These are phyloP conservation scores for Trachymyrmex septentrionalis DNA, from an alignment of 1,140 invertebrate species.

Conservation along the genomic window DNA sequence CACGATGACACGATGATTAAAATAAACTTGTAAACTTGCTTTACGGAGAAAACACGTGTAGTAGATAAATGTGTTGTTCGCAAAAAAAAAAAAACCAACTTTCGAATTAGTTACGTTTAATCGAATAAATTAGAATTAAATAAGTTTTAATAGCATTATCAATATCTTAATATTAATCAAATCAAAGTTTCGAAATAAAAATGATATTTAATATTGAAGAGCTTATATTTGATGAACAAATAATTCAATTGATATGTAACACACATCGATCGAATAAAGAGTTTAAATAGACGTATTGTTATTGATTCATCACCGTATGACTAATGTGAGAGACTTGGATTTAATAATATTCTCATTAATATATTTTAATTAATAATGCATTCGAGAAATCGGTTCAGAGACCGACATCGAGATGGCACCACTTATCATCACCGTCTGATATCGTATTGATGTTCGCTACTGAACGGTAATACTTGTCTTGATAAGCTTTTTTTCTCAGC, in stretches of 20 bases:
- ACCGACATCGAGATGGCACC: constrained; percentile 78
- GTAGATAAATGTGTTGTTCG: background rate
- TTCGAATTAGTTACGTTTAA: background rate
- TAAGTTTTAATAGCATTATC: background rate
- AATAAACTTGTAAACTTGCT: constrained; percentile 38
- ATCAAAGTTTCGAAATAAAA: background rate
- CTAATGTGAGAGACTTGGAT: background rate
- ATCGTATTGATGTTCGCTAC: constrained; percentile 79
- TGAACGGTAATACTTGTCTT: constrained; percentile 56
- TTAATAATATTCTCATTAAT: constrained; percentile 32
- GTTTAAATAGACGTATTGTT: constrained; percentile 11
- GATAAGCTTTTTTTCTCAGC: background rate
- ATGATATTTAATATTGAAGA: background rate
- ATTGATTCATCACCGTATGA: constrained; percentile 26
- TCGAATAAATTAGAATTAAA: too few species aligned
- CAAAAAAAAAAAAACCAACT: background rate
- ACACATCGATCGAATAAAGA: background rate
- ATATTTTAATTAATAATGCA: constrained; percentile 42
- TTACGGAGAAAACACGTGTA: constrained; percentile 7
- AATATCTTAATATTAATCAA: background rate
- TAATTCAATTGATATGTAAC: constrained; percentile 31
- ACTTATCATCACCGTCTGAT: constrained; percentile 76
- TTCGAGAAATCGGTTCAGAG: constrained; percentile 25
- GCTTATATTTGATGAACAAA: constrained; percentile 2
- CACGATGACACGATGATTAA: constrained; percentile 40